Evolutionary conservation across 2,113 vertebrate species (phyloP).

Genomic region (Leptodactylus fuscus): DNA sequence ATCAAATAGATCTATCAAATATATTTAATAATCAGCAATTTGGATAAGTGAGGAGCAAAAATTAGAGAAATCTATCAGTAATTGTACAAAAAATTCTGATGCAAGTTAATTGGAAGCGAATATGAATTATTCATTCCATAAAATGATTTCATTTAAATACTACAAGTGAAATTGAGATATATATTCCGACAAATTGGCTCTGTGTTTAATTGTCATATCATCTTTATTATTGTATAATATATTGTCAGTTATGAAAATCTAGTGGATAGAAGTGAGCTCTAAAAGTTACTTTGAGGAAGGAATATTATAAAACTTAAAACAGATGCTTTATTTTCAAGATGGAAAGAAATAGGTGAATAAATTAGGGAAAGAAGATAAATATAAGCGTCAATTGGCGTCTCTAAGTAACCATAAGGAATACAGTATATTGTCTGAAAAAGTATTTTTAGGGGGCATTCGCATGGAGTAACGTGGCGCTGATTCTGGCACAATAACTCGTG

Average conservation of each 20-base stretch:
- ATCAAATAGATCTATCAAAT: constrained; percentile 13
- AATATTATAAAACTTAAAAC: background rate
- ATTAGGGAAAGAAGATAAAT: background rate
- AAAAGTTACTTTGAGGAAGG: background rate
- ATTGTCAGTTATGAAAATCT: constrained; percentile 2
- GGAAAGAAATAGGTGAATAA: background rate
- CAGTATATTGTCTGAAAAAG: too few relatives aligned
- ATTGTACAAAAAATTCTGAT: background rate
- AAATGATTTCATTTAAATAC: background rate
- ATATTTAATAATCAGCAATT: constrained; percentile 29
- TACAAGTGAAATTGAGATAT: background rate
- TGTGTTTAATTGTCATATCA: background rate
- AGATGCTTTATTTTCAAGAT: background rate
- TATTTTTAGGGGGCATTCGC: too few relatives aligned
- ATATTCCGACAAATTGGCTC: background rate
- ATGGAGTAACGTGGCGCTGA: too few relatives aligned
- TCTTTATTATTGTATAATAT: background rate
- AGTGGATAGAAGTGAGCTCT: background rate
- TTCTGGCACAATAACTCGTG: too few relatives aligned
- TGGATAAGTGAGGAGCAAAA: background rate
- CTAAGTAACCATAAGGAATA: background rate
- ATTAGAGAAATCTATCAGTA: background rate
- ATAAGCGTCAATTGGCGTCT: background rate
- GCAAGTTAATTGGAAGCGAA: background rate
- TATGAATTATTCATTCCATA: constrained; percentile 22